Percentiles rank a stretch among this genome's conserved stretches.
phyloP scores from a whole-genome alignment of 2,888 invertebrate species.

The Epinotia nisella region DNA sequence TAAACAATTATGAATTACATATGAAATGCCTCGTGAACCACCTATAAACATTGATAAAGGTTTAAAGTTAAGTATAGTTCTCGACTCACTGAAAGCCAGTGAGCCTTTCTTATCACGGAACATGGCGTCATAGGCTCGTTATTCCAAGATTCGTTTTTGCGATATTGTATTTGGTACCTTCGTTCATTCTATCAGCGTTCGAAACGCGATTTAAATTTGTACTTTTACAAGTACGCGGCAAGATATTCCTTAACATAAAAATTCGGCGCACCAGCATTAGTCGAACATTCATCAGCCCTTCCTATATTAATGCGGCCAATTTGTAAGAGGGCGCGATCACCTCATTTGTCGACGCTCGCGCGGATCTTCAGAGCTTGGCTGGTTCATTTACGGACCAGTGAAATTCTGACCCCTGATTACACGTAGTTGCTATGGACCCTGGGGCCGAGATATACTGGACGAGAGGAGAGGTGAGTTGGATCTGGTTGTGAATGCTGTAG shows the following conservation, averaged over 20 bases:
- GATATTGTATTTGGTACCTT: no score
- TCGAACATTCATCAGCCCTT: slow-evolving; percentile 51
- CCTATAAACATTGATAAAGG: no score
- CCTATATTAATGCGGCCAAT: slow-evolving; percentile 81
- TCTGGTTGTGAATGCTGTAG: background rate
- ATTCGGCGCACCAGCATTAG: slow-evolving; percentile 49
- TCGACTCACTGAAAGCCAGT: no score
- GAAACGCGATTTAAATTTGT: no score
- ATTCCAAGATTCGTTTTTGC: no score
- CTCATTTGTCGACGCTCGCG: slow-evolving; percentile 68
- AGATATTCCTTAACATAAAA: background rate
- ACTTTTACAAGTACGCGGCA: no score
- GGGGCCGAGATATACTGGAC: background rate
- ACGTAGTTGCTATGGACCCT: background rate
- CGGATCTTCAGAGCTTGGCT: slow-evolving; percentile 13
- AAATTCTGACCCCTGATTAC: background rate
- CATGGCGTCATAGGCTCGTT: no score
- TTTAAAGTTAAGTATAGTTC: no score
- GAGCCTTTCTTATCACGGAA: no score
- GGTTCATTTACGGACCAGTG: background rate
- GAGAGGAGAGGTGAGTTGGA: background rate
- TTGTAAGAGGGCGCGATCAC: slow-evolving; percentile 80
- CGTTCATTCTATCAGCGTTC: no score
- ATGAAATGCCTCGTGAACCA: no score
- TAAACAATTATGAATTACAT: no score